phyloP scores from a whole-genome alignment of 2,888 invertebrate genomes.

The Syrphus vitripennis region DNA sequence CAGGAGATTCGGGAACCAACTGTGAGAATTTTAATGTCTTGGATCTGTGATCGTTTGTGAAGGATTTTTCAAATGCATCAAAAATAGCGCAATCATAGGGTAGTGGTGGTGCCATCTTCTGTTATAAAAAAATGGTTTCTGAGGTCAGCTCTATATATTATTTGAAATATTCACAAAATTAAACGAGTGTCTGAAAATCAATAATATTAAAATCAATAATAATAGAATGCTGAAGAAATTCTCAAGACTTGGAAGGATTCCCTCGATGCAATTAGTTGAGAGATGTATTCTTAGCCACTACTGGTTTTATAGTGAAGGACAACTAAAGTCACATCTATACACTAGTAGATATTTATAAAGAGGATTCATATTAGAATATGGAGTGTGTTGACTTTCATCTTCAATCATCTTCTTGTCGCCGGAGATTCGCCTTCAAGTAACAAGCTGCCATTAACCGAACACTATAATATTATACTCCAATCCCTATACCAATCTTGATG shows the following conservation, averaged over 20 bases:
- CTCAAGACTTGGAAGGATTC: background rate
- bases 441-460: conserved; percentile 61
- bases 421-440: conserved; percentile 46
- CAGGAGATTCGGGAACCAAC: no score
- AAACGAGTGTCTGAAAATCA: no score
- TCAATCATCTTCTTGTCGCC: conserved; percentile 42
- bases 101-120: no score
- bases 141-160: no score
- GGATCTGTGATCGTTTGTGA: no score
- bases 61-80: no score
- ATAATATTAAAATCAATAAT: background rate
- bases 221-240: background rate
- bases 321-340: background rate
- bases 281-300: conserved; percentile 52
- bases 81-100: no score
- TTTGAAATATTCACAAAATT: no score
- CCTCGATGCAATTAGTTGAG: conserved; percentile 59
- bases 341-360: background rate
- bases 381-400: conserved; percentile 67
- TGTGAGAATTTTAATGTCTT: no score
- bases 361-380: background rate
- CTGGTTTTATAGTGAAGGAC: conserved; percentile 8
- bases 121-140: no score
- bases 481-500: conserved; percentile 13
- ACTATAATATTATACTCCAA: background rate